These are phyloP conservation scores for Halocynthia aurantium DNA, from an alignment of 23 tunicate genomes.

Conservation along the genomic window DNA sequence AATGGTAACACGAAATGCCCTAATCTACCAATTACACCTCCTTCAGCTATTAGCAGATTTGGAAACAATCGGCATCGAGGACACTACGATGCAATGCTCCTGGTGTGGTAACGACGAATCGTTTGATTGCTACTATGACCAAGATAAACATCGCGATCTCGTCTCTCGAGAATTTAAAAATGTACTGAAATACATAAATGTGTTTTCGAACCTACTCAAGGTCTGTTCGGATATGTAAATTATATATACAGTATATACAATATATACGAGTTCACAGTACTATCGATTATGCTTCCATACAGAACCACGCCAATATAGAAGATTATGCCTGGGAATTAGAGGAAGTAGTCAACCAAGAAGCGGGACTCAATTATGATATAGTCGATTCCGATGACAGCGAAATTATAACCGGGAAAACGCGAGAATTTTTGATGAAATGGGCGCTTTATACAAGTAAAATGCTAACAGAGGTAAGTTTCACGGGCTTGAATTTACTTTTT, in stretches of 20 bases:
- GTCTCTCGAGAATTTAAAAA: neutral
- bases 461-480: constrained; percentile 54
- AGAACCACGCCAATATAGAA: constrained; percentile 56
- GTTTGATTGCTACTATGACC: neutral
- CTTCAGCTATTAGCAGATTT: constrained; percentile 11
- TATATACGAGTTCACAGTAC: neutral
- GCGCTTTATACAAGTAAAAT: constrained; percentile 81
- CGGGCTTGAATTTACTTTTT: neutral
- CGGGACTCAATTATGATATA: constrained; percentile 29
- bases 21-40: neutral
- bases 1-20: neutral
- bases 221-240: neutral
- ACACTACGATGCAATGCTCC: neutral
- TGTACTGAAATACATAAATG: neutral
- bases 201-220: neutral
- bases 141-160: constrained; percentile 1
- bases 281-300: neutral
- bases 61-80: constrained; percentile 15
- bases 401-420: constrained; percentile 36
- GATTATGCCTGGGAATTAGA: constrained; percentile 35
- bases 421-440: constrained; percentile 86
- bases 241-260: neutral
- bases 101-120: constrained; percentile 14
- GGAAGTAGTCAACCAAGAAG: constrained; percentile 35
- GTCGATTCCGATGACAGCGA: constrained; percentile 7